These are phyloP conservation scores for Steinernema scapterisci DNA, from an alignment of 2,888 invertebrate species.

Conservation along the genomic window DNA sequence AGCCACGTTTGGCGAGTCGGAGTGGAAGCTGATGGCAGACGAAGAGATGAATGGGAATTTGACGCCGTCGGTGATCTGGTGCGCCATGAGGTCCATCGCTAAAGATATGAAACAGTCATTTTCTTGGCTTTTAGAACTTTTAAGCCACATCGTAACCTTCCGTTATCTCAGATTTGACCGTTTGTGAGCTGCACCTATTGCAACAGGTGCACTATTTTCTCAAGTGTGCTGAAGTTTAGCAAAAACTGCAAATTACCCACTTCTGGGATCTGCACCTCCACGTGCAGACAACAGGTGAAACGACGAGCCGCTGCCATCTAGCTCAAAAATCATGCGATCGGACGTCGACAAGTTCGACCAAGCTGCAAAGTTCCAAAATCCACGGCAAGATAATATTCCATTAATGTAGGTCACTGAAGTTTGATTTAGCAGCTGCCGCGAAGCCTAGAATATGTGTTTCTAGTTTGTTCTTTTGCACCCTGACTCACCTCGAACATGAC, in stretches of 20 bases:
- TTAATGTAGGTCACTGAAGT: background rate
- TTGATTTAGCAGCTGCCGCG: background rate
- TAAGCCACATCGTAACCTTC: no score
- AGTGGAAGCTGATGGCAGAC: background rate
- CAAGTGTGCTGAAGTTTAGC: no score
- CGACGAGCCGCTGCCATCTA: background rate
- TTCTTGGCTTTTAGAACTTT: no score
- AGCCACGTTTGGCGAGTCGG: background rate
- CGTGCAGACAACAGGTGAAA: constrained; percentile 5
- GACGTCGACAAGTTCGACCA: background rate
- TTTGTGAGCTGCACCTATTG: no score
- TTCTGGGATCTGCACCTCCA: background rate
- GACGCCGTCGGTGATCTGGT: background rate
- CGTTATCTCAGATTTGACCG: no score
- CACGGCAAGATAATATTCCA: constrained; percentile 3
- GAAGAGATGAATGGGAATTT: background rate
- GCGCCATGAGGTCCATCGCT: background rate
- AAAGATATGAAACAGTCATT: background rate
- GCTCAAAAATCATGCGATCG: background rate
- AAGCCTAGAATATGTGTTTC: background rate
- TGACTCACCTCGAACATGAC: background rate
- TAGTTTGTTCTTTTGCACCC: background rate
- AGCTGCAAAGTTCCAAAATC: background rate
- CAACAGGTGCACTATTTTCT: background rate
- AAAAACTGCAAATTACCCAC: background rate